Evolutionary conservation across 2,113 vertebrate genomes (phyloP).

Genomic region (Peucedramus taeniatus): DNA sequence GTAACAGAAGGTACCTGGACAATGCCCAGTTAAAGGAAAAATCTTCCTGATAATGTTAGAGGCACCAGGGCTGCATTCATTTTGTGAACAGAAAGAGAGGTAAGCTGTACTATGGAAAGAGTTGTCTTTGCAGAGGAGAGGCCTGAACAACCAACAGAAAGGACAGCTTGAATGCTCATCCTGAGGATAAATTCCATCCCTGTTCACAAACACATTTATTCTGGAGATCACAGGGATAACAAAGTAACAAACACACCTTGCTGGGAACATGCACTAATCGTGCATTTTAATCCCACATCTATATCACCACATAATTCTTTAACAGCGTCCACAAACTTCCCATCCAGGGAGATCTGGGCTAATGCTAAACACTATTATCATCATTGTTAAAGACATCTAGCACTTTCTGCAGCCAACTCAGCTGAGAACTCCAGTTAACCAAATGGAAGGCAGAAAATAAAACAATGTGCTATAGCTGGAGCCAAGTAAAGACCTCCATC

Average conservation of each 20-base stretch:
- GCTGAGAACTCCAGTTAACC: background rate
- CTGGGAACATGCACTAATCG: background rate
- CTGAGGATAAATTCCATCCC: background rate
- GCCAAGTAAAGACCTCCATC: background rate
- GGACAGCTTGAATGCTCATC: slow-evolving; percentile 25
- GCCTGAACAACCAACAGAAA: slow-evolving; percentile 48
- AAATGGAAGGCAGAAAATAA: background rate
- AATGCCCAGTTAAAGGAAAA: slow-evolving; percentile 38
- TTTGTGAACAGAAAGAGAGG: slow-evolving; percentile 50
- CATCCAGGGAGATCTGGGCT: background rate
- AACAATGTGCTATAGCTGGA: background rate
- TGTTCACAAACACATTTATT: background rate
- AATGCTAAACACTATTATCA: background rate
- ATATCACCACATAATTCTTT: background rate
- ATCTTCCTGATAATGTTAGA: slow-evolving; percentile 31
- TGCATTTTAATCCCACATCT: background rate
- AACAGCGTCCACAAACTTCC: background rate
- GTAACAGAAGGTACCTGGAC: slow-evolving; percentile 31
- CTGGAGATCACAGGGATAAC: background rate
- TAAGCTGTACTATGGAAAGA: slow-evolving; percentile 38
- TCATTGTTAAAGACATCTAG: background rate
- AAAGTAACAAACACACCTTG: background rate
- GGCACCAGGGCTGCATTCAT: slow-evolving; percentile 10
- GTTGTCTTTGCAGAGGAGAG: slow-evolving; percentile 38
- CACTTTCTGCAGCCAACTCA: background rate